These are phyloP conservation scores for human (Homo sapiens) DNA, from an alignment of 2,113 vertebrate genomes.

Conservation along the genomic window GRCh38 chr9:19919001-19919500, in stretches of 20 bases:
- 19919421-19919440: background rate
- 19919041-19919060: background rate
- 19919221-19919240: too few relatives aligned
- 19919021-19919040: background rate
- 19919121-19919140: background rate
- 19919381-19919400: background rate
- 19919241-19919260: background rate
- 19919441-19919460: background rate
- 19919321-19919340: background rate
- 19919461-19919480: background rate
- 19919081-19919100: background rate
- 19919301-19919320: background rate
- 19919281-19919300: background rate
- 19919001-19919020: background rate
- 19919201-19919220: background rate
- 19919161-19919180: background rate
- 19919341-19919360: background rate
- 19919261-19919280: background rate
- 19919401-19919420: background rate
- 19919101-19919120: background rate
- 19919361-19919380: background rate
- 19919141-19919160: background rate
- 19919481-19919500: background rate
- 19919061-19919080: slow-evolving; percentile 14
- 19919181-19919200: background rate